Percentiles rank a stretch among this genome's conserved stretches.
phyloP scores from a whole-genome alignment of 2,113 vertebrate species.

The Struthidea cinerea region DNA sequence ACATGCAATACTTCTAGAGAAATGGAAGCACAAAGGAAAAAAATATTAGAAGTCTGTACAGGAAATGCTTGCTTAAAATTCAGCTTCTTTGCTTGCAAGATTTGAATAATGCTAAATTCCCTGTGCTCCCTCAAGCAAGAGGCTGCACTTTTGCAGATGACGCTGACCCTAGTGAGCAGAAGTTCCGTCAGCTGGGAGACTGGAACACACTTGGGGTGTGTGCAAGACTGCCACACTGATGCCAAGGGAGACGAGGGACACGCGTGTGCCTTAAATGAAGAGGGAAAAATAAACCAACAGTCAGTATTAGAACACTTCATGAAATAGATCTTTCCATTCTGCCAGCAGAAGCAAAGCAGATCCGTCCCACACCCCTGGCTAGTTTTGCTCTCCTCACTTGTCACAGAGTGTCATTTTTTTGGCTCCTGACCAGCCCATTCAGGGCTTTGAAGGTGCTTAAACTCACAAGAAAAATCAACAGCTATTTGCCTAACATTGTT shows the following conservation, averaged over 20 bases:
- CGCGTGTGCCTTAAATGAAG: neutral
- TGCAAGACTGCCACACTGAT: neutral
- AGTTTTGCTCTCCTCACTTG: neutral
- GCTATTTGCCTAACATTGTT: neutral
- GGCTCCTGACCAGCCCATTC: neutral
- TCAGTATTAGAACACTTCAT: neutral
- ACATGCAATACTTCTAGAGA: conserved; percentile 7
- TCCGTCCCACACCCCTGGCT: neutral
- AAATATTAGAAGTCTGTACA: neutral
- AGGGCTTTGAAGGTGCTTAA: neutral
- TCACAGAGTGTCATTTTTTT: neutral
- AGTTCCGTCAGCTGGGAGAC: neutral
- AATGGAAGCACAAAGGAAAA: neutral
- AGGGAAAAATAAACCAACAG: neutral
- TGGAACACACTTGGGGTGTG: neutral
- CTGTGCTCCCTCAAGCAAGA: neutral
- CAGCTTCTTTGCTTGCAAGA: conserved; percentile 2
- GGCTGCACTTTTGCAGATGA: fast-evolving
- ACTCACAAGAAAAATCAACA: neutral
- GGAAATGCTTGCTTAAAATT: conserved; percentile 16
- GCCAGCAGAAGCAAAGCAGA: neutral
- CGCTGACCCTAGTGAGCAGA: neutral
- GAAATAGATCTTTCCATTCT: neutral
- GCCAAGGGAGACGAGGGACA: neutral
- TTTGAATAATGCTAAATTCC: neutral